A percentile compares a stretch with the other conserved stretches of the same genome.
phyloP scores from a whole-genome alignment of 2,797 vertebrate genomes.

The Liasis olivaceus region DNA sequence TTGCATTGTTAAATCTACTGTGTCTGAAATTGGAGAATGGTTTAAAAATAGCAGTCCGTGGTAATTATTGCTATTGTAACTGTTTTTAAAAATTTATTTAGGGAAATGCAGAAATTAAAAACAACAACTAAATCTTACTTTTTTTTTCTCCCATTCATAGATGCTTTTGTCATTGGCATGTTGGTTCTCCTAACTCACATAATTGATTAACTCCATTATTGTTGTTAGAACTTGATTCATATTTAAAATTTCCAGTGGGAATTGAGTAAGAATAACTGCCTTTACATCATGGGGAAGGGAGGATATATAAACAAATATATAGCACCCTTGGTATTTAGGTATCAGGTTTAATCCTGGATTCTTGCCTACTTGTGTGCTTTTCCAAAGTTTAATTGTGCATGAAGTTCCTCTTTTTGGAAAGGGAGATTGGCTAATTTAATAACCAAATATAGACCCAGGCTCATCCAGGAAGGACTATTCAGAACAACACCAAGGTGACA shows the following conservation, averaged over 20 bases:
- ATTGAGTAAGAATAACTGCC: background rate
- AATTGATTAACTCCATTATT: background rate
- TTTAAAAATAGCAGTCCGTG: constrained; percentile 54
- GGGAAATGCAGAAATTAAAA: background rate
- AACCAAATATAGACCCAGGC: background rate
- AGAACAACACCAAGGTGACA: background rate
- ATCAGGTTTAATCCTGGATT: constrained; percentile 3
- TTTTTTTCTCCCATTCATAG: background rate
- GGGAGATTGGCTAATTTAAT: constrained; percentile 11
- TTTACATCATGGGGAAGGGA: background rate
- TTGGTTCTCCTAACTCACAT: background rate
- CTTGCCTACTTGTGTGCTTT: constrained; percentile 11
- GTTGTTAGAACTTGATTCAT: background rate
- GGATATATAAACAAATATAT: background rate
- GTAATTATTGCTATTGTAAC: constrained; percentile 29
- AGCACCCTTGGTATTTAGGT: background rate
- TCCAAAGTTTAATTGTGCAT: background rate
- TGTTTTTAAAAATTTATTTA: background rate
- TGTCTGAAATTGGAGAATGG: constrained; percentile 45
- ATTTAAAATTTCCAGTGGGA: background rate
- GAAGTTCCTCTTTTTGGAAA: background rate
- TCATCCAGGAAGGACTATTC: background rate
- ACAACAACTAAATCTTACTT: background rate
- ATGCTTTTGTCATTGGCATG: background rate
- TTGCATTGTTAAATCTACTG: constrained; percentile 48